A percentile compares a stretch with the other conserved stretches of the same genome.
Evolutionary conservation across 2,113 vertebrate genomes (phyloP).

Genomic region (Suncus etruscus): DNA sequence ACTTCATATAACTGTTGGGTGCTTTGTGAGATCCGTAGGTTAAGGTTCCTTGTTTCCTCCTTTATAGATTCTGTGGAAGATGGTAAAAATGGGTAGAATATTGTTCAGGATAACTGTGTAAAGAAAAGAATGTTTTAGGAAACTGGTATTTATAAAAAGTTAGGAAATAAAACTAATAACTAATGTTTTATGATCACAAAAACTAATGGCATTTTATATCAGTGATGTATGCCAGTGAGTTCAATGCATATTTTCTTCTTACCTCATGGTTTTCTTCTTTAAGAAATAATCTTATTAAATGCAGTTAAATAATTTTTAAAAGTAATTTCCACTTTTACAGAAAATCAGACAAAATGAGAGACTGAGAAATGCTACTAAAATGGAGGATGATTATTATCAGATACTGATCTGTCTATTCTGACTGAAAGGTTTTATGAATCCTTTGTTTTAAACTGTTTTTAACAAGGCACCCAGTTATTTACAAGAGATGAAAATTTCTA

Average conservation of each 20-base stretch:
- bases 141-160: background rate
- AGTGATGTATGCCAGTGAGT: background rate
- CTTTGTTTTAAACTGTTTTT: slow-evolving; percentile 53
- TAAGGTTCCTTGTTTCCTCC: background rate
- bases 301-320: background rate
- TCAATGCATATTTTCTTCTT: background rate
- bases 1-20: background rate
- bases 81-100: background rate
- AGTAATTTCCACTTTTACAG: slow-evolving; percentile 6
- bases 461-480: slow-evolving; percentile 43
- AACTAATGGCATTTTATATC: background rate
- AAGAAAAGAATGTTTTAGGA: background rate
- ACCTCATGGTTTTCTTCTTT: background rate
- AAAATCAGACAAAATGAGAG: slow-evolving; percentile 18
- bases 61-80: background rate
- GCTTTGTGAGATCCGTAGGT: background rate
- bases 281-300: slow-evolving; percentile 35
- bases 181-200: background rate
- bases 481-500: background rate
- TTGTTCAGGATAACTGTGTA: background rate
- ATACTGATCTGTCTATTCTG: background rate
- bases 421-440: background rate
- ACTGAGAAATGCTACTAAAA: slow-evolving; percentile 11
- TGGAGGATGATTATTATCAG: slow-evolving; percentile 24
- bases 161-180: background rate